Conservation (phyloP, 1,140 invertebrate genomes). For the Drosophila mayri region DNA sequence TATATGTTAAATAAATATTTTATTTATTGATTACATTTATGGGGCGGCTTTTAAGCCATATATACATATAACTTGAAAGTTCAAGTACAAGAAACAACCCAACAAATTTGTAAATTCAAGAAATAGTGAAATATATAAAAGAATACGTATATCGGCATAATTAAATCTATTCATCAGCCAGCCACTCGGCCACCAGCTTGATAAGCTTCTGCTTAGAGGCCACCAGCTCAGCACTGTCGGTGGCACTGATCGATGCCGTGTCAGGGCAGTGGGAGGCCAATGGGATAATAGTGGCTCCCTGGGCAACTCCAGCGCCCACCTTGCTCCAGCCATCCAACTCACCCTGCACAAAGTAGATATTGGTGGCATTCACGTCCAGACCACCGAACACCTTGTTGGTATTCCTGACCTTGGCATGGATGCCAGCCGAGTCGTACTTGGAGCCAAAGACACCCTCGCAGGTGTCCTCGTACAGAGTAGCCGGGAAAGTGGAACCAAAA, state of each 20-base stretch:
- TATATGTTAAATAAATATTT: neutral
- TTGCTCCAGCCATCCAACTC: slow-evolving; percentile 88
- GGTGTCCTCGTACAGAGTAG: slow-evolving; percentile 87
- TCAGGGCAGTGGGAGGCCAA: slow-evolving; percentile 88
- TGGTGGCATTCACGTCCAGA: slow-evolving; percentile 86
- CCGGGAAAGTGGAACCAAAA: slow-evolving; percentile 87
- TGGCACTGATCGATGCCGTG: slow-evolving; percentile 85
- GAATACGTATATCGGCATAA: neutral
- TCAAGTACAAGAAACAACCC: neutral
- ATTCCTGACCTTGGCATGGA: slow-evolving; percentile 77
- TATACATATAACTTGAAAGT: neutral
- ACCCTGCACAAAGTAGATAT: slow-evolving; percentile 89
- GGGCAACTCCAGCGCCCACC: slow-evolving; percentile 85
- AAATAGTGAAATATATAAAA: neutral
- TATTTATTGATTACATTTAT: slow-evolving; percentile 21
- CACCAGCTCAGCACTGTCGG: slow-evolving; percentile 86
- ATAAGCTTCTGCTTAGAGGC: slow-evolving; percentile 62
- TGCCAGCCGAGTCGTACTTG: slow-evolving; percentile 39
- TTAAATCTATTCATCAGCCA: slow-evolving; percentile 22
- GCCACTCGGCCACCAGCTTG: slow-evolving; percentile 67
- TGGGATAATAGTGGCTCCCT: slow-evolving; percentile 71
- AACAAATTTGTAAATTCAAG: neutral
- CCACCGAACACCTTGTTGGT: slow-evolving; percentile 88
- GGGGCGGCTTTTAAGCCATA: neutral
- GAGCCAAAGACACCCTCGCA: slow-evolving; percentile 89